A percentile compares a stretch with the other conserved stretches of the same genome.
phyloP scores from a whole-genome alignment of 2,113 vertebrate genomes.

The Ciconia boyciana region DNA sequence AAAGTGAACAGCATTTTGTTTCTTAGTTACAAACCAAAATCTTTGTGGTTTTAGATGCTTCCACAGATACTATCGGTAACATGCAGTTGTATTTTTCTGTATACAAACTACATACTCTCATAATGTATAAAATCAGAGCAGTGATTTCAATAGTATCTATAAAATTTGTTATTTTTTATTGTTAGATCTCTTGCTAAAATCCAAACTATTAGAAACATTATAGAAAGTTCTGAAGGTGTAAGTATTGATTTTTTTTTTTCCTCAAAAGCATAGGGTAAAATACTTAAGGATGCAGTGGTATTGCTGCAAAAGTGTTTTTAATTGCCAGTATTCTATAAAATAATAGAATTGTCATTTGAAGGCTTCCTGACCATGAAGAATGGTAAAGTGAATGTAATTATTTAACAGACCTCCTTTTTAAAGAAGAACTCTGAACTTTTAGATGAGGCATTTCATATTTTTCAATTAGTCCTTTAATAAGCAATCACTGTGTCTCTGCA shows the following conservation, averaged over 20 bases:
- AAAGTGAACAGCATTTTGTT: background rate
- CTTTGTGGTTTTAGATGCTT: background rate
- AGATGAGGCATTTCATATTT: background rate
- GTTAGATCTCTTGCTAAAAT: background rate
- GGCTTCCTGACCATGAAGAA: background rate
- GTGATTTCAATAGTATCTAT: background rate
- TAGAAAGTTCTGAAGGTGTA: background rate
- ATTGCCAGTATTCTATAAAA: background rate
- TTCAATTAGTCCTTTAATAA: background rate
- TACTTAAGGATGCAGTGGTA: background rate
- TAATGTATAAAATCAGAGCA: background rate
- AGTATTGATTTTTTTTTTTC: background rate
- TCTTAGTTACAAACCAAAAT: background rate
- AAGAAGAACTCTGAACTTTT: background rate
- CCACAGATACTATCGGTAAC: background rate
- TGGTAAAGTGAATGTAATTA: background rate
- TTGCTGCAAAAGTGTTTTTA: background rate
- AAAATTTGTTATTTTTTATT: background rate
- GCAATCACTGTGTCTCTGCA: background rate
- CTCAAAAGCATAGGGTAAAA: background rate
- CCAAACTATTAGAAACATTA: background rate
- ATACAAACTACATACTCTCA: background rate
- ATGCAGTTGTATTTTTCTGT: background rate
- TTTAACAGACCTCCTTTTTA: background rate
- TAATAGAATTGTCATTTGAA: background rate